Base-by-base conservation (phyloP, 37 sponge, comb jelly and placozoan genomes). In the Ianthella basta region DNA sequence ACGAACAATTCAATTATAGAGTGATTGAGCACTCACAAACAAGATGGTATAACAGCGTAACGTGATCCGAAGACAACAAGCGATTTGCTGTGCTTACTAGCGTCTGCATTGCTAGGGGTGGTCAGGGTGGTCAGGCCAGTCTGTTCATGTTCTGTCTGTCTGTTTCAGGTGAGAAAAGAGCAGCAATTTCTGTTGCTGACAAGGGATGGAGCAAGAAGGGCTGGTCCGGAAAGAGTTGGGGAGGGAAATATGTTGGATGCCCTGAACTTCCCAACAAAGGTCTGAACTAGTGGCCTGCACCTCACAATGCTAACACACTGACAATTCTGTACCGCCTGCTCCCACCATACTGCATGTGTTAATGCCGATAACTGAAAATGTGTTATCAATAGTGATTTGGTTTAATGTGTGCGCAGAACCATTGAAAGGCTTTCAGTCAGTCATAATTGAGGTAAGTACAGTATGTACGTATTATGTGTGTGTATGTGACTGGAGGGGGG, bases 211-310 rank as follows among this genome's bases (percentile, higher is more conserved):
- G 83, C 61, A 55, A 15, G 25, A 85, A 44, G 44, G 96, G 96
- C 0, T 95, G 96, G 96, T 87, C 80, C 14, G 94, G 96, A 25
- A 79, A 24, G 44, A 35, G 27, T 5, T 90, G 94, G 89, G 68
- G 73, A 16, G 96, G 96, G 14, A 63, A 91, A 20, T 73, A 89
- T 78, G 86, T 92, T n/a, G 94, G 95, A 14, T 90, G 87, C n/a
- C 96, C 96, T 37, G 96, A 90, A 60, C 15, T 75, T 38, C 88
- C 96, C 29, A 88, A 95, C 80, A 91, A 94, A 78, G 93, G 93
- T 92, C 20, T 33, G 90, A 41, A 15, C 27, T 14, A 4, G 3
- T 44, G 5, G 14, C 34, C 6, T 8, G 23, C 29, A 10, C 33
- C 23, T 8, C 3, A 33, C 64, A 13, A 10, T 61, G 29, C 29